Base-by-base conservation (phyloP, 2,888 invertebrate genomes). In the Trilocha varians region DNA sequence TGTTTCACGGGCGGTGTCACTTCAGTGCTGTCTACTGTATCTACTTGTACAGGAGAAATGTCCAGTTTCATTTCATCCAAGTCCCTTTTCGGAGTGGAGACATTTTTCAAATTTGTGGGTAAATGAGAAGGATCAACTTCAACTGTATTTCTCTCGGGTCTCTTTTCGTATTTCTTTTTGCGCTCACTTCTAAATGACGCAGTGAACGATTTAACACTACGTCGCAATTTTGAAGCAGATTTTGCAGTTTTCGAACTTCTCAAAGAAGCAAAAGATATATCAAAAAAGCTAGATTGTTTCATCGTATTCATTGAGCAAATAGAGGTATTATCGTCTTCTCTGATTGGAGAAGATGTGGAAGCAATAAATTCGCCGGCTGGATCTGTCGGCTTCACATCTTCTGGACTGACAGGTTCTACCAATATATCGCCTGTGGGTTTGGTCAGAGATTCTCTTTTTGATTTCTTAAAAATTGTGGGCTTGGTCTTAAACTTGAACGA, bases 161-260 rank as follows among this genome's bases (percentile, higher is more conserved):
- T 59, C 49, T 84, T 85, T 57, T 86, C 86, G 47, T 85, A 85
- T 50, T 85, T 87, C 64, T 87, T 87, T 53, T 84, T 87, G 25
- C 86, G 68, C 61, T 86, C 86, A 49, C 84, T 84, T 50, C 87
- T 70, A 52, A 87, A 87, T 0, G 87, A 87, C 9, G 87, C 84
- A n/a, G 86, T 87, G 49, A 87, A 82, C 1, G 86, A 87, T 57
- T 86, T 86, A 6, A 87, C 84, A 52, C 87, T 85, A 38, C 86
- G 67, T 32, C 86, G 67, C 38, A 87, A 52, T 55, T 84, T 85
- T 5, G 86, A 85, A 0, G 86, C 84, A 0, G 86, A 86, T 54
- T 86, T 86, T 0, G 70, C 76, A 0, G 85, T 84, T 66, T 84
- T 84, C 1, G 84, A 77, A 47, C 78, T 74, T 39, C 76, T 62